Conservation (phyloP, 1,140 invertebrate species). For the Ditylenchus dipsaci region DNA sequence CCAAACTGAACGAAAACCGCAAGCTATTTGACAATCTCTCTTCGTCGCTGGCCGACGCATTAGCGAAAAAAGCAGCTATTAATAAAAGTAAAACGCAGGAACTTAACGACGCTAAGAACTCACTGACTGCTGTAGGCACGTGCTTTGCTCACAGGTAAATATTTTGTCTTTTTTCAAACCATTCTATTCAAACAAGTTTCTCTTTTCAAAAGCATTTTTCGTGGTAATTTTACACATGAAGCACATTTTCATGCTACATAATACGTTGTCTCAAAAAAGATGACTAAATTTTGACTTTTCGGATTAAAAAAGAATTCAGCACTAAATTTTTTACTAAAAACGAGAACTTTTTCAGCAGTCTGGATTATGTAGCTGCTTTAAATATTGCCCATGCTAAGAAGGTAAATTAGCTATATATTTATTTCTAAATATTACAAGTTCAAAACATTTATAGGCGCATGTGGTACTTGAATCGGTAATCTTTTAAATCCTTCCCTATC, state of each 20-base stretch:
- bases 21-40: constrained; percentile 49
- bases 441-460: too few species aligned
- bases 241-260: too few species aligned
- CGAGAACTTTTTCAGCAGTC: too few species aligned
- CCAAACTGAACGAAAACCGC: constrained; percentile 43
- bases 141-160: constrained; percentile 52
- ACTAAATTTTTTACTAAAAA: too few species aligned
- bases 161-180: constrained; percentile 2
- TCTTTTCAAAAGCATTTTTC: neutral
- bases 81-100: constrained; percentile 40
- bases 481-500: neutral
- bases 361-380: constrained; percentile 56
- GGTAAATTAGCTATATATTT: too few species aligned
- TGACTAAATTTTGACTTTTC: too few species aligned
- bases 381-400: constrained; percentile 53
- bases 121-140: constrained; percentile 53
- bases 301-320: too few species aligned
- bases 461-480: constrained; percentile 52
- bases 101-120: constrained; percentile 45
- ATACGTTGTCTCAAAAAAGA: too few species aligned
- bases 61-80: constrained; percentile 49
- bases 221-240: too few species aligned
- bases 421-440: too few species aligned
- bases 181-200: neutral
- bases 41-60: constrained; percentile 43